These are phyloP conservation scores for Pelobates fuscus DNA, from an alignment of 2,113 vertebrate genomes.

Conservation along the genomic window DNA sequence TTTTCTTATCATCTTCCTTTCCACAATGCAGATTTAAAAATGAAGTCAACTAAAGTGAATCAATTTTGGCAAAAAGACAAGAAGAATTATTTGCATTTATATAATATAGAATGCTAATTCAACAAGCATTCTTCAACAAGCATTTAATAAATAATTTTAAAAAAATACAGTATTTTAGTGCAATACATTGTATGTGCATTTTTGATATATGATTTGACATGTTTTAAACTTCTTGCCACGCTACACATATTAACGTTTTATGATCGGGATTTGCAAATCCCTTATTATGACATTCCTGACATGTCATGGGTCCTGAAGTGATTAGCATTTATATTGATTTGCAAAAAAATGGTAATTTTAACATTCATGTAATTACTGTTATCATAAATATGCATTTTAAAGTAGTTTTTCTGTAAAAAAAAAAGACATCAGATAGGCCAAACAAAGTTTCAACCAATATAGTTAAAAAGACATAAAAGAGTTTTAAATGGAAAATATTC, in stretches of 20 bases:
- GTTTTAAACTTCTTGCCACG: not conserved
- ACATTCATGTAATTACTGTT: no score
- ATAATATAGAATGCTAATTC: not conserved
- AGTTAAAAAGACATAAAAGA: no score
- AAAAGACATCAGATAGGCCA: no score
- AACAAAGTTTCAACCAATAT: no score
- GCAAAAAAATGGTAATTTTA: no score
- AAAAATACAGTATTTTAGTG: not conserved
- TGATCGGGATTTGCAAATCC: no score
- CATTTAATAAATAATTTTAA: not conserved
- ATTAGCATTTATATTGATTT: no score
- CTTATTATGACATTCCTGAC: no score
- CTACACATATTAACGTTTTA: not conserved
- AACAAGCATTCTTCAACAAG: not conserved
- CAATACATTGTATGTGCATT: not conserved
- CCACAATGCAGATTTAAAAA: slow-evolving; percentile 46
- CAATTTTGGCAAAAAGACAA: slow-evolving; percentile 42
- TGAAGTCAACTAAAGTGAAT: slow-evolving; percentile 48
- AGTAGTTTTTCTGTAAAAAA: no score
- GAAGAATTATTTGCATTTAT: slow-evolving; percentile 28
- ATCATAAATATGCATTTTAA: no score
- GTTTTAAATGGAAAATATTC: no score
- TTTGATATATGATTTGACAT: not conserved
- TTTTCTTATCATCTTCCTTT: slow-evolving; percentile 49
- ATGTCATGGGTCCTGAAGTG: no score